Base-by-base conservation (phyloP, 2,888 invertebrate genomes). In the Theodoxus fluviatilis region DNA sequence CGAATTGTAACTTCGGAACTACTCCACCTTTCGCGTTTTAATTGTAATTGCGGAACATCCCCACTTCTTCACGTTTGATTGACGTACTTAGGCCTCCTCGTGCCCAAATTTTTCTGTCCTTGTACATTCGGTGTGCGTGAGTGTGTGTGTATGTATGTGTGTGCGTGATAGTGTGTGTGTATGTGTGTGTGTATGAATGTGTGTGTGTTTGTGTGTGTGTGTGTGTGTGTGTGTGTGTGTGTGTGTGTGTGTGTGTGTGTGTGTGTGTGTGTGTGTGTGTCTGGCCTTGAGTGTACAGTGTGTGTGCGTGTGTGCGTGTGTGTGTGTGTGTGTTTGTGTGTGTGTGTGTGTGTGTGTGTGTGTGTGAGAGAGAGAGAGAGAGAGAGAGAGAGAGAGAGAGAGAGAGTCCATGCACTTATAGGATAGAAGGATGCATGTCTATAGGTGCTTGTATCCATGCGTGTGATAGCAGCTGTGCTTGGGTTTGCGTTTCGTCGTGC, bases 191-290 rank as follows among this genome's bases (percentile, higher is more conserved):
- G 12, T 7, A 25, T 15, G 22, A 55, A 7, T 9, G 15, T n/a
- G 22, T n/a, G 12, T 15, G 12, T n/a, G 15, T 15, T 15, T 35
- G 61, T 37, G 61, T 35, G 61, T 37, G 61, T 2, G 37, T 4
- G 61, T 3, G 61, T 4, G 61, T 2, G 35, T 6, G 35, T 4
- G 61, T 37, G 61, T 61, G 57, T 57, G 57, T 57, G 57, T 57
- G 57, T 57, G 25, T 57, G 57, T 57, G 57, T 57, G 57, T 57
- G 4, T 31, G 57, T 57, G 57, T 57, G 57, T 57, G 25, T 4
- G 57, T 57, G 61, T 61, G 61, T 61, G 35, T 18, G 61, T 61
- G 61, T 7, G 4, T 33, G 25, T 61, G 7, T 61, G 43, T 18
- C 9, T 43, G 43, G 9, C 9, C 43, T 7, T 18, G 43, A 7